Conservation (phyloP, 2,888 invertebrate species). For the Thysanoteuthis rhombus region DNA sequence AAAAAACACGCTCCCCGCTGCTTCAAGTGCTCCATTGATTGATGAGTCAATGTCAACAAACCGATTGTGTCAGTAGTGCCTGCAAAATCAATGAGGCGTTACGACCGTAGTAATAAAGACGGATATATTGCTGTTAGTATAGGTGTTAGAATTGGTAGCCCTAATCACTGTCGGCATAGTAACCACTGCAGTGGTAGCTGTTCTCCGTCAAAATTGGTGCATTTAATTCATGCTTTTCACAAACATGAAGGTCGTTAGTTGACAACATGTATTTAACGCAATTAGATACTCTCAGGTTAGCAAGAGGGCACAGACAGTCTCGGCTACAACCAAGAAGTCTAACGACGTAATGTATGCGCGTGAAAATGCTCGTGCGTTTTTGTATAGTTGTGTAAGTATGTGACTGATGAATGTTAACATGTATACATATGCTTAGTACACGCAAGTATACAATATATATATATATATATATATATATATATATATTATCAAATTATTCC, state of each 20-base stretch:
- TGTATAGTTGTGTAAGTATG: background rate
- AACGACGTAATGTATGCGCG: background rate
- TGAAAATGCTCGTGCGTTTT: background rate
- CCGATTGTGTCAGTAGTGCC: background rate
- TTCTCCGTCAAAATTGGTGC: background rate
- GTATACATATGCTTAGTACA: too few species aligned
- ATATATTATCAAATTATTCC: too few species aligned
- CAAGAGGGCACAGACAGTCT: slow-evolving; percentile 1
- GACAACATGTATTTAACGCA: background rate
- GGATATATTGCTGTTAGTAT: too few species aligned
- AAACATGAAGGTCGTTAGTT: background rate
- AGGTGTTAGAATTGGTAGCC: background rate
- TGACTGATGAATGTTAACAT: background rate
- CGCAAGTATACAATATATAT: too few species aligned
- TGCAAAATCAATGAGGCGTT: background rate
- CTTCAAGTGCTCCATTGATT: background rate
- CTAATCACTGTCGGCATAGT: background rate
- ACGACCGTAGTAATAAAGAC: background rate
- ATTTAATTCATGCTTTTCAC: background rate
- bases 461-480: too few species aligned
- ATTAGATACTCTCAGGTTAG: background rate
- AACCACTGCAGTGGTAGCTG: background rate
- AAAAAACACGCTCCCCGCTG: background rate
- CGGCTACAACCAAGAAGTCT: background rate
- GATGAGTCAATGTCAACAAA: background rate